phyloP scores from a whole-genome alignment of 2,888 invertebrate genomes.

The Poecilobothrus nobilitatus region DNA sequence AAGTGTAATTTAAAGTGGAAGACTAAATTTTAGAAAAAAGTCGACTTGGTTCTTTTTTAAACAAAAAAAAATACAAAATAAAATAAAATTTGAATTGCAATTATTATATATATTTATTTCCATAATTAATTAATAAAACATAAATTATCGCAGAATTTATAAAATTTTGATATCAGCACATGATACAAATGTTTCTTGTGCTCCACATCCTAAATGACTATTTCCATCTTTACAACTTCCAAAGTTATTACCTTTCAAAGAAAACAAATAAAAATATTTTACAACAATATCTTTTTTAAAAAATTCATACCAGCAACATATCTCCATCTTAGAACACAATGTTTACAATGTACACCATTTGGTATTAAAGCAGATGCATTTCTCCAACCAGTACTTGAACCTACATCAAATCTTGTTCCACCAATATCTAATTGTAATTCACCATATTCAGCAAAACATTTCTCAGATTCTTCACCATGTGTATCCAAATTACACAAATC shows the following conservation, averaged over 20 bases:
- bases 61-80: no score
- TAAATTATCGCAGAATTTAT: background rate
- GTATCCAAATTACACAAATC: constrained; percentile 40
- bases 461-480: constrained; percentile 41
- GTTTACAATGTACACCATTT: constrained; percentile 37
- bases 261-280: background rate
- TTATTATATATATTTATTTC: no score
- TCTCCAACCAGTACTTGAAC: constrained; percentile 19
- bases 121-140: no score
- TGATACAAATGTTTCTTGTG: constrained; percentile 47
- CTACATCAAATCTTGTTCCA: constrained; percentile 15
- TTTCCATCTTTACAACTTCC: constrained; percentile 42
- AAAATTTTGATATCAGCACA: constrained; percentile 46
- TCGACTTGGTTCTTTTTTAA: no score
- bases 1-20: no score
- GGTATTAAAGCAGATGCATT: constrained; percentile 34
- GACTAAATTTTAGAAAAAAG: no score
- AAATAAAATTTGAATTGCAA: no score
- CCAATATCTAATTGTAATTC: constrained; percentile 30
- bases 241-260: constrained; percentile 44
- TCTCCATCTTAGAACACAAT: constrained; percentile 46
- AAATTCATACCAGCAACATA: constrained; percentile 38
- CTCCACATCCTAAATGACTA: constrained; percentile 44
- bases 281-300: no score
- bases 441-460: constrained; percentile 41